Evolutionary conservation across 2,888 invertebrate genomes (phyloP).

Genomic region (Colletes collaris): DNA sequence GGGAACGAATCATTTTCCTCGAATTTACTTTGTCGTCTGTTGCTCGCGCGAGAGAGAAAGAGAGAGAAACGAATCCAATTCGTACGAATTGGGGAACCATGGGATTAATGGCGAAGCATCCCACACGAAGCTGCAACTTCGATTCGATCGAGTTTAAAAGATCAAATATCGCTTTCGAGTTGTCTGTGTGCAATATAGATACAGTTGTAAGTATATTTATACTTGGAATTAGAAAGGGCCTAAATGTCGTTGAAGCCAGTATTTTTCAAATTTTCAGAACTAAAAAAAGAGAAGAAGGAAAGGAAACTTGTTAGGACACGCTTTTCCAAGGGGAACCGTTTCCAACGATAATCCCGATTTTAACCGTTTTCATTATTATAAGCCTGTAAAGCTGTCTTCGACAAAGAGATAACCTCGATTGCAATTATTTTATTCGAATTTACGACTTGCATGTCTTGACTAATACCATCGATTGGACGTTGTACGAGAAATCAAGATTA

Average conservation of each 20-base stretch:
- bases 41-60: too few relatives aligned
- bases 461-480: neutral
- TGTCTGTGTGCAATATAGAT: conserved; percentile 32
- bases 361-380: neutral
- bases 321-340: conserved; percentile 26
- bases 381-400: too few relatives aligned
- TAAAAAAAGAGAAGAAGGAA: conserved; percentile 7
- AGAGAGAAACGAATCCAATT: neutral
- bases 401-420: neutral
- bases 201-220: conserved; percentile 56
- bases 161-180: conserved; percentile 39
- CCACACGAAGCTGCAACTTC: conserved; percentile 18
- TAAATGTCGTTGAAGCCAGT: conserved; percentile 46
- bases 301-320: conserved; percentile 10
- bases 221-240: conserved; percentile 48
- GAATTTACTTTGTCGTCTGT: conserved; percentile 20
- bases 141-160: conserved; percentile 18
- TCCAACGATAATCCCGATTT: neutral
- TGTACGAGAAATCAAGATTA: neutral
- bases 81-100: neutral
- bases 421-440: neutral
- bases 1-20: conserved; percentile 10
- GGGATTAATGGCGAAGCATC: conserved; percentile 19
- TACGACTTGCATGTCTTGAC: neutral
- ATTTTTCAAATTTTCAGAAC: conserved; percentile 49